A percentile compares a stretch with the other conserved stretches of the same genome.
Evolutionary conservation across 2,113 vertebrate genomes (phyloP).

Genomic region (Chascanopsetta lugubris): DNA sequence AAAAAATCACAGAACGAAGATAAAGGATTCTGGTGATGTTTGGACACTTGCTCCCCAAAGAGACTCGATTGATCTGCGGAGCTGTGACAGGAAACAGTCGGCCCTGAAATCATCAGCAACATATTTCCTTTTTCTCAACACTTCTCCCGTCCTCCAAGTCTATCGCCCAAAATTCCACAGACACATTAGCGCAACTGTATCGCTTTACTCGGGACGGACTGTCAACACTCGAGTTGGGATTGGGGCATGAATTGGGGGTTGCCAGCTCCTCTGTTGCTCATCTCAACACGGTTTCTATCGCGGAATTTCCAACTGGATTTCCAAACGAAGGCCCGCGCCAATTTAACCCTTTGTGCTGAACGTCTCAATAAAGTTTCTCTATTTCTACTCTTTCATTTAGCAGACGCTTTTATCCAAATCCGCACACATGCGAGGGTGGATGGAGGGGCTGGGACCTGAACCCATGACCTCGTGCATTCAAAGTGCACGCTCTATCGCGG

Average conservation of each 20-base stretch:
- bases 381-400: too few species aligned
- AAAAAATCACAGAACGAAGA: too few species aligned
- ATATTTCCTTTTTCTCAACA: conserved; percentile 31
- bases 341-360: too few species aligned
- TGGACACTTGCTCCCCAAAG: conserved; percentile 68
- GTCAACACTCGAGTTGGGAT: conserved; percentile 41
- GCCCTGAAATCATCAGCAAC: conserved; percentile 46
- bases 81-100: conserved; percentile 63
- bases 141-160: conserved; percentile 32
- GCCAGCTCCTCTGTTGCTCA: conserved; percentile 15
- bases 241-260: conserved; percentile 44
- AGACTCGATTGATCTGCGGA: conserved; percentile 55
- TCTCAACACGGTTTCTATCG: background rate
- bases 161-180: conserved; percentile 40
- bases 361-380: background rate
- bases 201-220: conserved; percentile 35
- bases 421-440: too few species aligned
- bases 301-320: background rate
- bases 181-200: conserved; percentile 30
- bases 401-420: too few species aligned
- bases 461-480: too few species aligned
- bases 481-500: too few species aligned
- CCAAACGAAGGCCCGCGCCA: too few species aligned
- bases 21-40: conserved; percentile 76
- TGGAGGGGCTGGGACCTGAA: too few species aligned